These are phyloP conservation scores for Cygnus atratus DNA, from an alignment of 2,113 vertebrate genomes.

Conservation along the genomic window DNA sequence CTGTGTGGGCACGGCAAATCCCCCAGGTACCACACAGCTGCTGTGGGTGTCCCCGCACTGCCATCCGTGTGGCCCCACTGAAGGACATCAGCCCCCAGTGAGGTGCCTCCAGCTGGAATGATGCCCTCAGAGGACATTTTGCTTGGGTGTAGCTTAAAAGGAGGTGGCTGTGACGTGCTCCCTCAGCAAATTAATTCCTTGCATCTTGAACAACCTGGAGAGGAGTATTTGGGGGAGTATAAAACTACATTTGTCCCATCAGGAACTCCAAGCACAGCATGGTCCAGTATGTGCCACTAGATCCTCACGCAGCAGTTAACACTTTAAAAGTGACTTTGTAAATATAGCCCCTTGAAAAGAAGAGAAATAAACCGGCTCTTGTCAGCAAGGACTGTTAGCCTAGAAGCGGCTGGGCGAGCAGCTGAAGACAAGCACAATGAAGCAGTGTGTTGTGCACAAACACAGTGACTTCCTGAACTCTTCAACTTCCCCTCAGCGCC, in stretches of 20 bases:
- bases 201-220: background rate
- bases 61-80: rapidly evolving
- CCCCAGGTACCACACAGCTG: background rate
- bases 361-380: background rate
- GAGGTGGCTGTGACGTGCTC: background rate
- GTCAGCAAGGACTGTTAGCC: background rate
- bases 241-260: background rate
- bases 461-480: constrained; percentile 65
- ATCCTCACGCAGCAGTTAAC: background rate
- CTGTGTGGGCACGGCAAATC: rapidly evolving
- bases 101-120: background rate
- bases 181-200: background rate
- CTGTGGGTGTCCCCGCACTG: background rate
- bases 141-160: background rate
- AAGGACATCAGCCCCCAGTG: rapidly evolving
- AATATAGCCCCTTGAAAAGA: background rate
- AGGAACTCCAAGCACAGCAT: background rate
- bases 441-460: constrained; percentile 54
- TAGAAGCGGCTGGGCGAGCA: constrained; percentile 10
- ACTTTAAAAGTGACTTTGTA: constrained; percentile 2
- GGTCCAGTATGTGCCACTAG: background rate
- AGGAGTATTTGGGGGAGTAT: background rate
- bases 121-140: background rate
- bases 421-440: constrained; percentile 52
- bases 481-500: constrained; percentile 56